phyloP scores from a whole-genome alignment of 2,113 vertebrate species.

The Nibea albiflora region DNA sequence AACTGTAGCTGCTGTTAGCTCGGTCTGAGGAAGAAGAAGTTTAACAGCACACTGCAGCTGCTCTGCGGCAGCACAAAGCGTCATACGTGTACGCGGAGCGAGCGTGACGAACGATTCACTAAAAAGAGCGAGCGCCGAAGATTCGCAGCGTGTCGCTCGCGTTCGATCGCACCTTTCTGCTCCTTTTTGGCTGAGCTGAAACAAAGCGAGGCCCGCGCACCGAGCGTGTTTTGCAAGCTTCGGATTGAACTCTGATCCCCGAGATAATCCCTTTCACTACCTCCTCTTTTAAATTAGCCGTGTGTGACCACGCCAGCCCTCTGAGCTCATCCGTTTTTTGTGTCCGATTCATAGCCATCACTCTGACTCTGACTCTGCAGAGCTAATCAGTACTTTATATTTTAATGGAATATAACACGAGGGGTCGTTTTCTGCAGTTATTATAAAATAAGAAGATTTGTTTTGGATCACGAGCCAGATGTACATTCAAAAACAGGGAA shows the following conservation, averaged over 20 bases:
- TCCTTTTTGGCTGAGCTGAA: slow-evolving; percentile 50
- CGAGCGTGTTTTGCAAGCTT: slow-evolving; percentile 79
- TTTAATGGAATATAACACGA: too few relatives aligned
- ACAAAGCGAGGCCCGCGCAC: slow-evolving; percentile 59
- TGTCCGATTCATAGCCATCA: too few relatives aligned
- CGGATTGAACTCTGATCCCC: slow-evolving; percentile 79
- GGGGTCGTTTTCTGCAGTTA: too few relatives aligned
- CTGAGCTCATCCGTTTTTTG: slow-evolving; percentile 59
- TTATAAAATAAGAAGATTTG: not conserved
- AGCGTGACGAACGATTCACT: not conserved
- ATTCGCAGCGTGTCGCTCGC: slow-evolving; percentile 3
- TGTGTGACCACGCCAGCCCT: slow-evolving; percentile 77
- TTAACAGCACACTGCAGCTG: not conserved
- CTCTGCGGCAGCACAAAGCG: too few relatives aligned
- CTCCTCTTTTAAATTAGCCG: slow-evolving; percentile 83
- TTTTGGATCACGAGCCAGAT: too few relatives aligned
- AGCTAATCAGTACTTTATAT: slow-evolving; percentile 10
- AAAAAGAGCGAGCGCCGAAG: not conserved
- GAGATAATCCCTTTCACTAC: slow-evolving; percentile 82
- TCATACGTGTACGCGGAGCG: not conserved
- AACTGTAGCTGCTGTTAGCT: too few relatives aligned
- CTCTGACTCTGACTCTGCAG: slow-evolving; percentile 14
- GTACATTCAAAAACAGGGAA: not conserved
- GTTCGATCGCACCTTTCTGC: slow-evolving; percentile 18
- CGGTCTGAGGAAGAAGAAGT: too few relatives aligned